Conservation (phyloP, 1,140 invertebrate species). For the Heliconius congener region DNA sequence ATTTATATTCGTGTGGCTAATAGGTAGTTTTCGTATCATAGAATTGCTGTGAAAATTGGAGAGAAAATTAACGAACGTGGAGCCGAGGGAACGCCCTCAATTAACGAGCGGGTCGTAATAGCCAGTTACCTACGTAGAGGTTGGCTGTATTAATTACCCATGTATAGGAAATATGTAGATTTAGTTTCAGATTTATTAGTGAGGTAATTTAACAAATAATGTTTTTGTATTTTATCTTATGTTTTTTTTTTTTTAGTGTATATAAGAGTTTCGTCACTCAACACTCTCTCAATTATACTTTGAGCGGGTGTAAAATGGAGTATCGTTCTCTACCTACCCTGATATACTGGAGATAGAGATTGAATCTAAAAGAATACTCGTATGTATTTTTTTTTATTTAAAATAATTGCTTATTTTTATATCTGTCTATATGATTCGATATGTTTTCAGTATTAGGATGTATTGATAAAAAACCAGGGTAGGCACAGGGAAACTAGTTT, state of each 20-base stretch:
- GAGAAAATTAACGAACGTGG: slow-evolving; percentile 13
- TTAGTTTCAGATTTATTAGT: not conserved
- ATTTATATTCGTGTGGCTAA: not conserved
- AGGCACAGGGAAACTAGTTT: too few relatives aligned
- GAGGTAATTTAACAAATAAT: not conserved
- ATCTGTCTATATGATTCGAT: too few relatives aligned
- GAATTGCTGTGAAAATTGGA: not conserved
- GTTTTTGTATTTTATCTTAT: not conserved
- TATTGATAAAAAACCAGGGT: too few relatives aligned
- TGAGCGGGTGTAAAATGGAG: too few relatives aligned
- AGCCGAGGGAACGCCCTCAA: slow-evolving; percentile 14
- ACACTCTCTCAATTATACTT: too few relatives aligned
- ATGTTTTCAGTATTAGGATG: too few relatives aligned
- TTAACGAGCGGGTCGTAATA: slow-evolving; percentile 2
- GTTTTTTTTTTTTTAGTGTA: not conserved
- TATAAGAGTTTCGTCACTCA: too few relatives aligned
- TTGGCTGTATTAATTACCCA: not conserved
- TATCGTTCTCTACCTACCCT: too few relatives aligned
- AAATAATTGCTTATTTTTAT: too few relatives aligned
- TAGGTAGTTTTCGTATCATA: not conserved
- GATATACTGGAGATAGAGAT: too few relatives aligned
- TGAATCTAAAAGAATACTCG: too few relatives aligned
- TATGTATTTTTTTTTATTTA: too few relatives aligned
- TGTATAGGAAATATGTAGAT: not conserved
- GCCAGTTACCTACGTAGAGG: not conserved